Percentiles rank a stretch among this genome's conserved stretches.
Evolutionary conservation across 2,888 invertebrate genomes (phyloP).

Genomic region (Chymomyza caudatula): DNA sequence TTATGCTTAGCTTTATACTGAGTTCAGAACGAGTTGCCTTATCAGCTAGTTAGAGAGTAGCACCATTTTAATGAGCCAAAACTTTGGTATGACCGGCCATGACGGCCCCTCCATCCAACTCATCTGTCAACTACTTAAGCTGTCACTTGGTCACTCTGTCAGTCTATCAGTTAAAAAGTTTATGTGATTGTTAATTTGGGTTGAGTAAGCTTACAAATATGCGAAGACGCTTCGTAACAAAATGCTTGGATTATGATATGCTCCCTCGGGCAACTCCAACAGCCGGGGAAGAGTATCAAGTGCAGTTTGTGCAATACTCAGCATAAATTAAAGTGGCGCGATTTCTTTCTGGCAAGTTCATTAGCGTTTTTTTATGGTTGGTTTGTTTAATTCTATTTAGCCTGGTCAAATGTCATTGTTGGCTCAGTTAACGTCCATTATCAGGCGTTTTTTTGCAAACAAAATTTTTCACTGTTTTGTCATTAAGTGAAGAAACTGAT

Average conservation of each 20-base stretch:
- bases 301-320: not conserved
- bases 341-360: not conserved
- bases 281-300: not conserved
- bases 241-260: not conserved
- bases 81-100: slow-evolving; percentile 7
- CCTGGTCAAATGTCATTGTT: not conserved
- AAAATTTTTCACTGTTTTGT: not conserved
- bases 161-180: not conserved
- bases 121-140: not conserved
- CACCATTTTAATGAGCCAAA: slow-evolving; percentile 16
- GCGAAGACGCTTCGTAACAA: not conserved
- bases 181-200: no score
- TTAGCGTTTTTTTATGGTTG: not conserved
- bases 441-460: not conserved
- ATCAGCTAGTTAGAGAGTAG: slow-evolving; percentile 38
- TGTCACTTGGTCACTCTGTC: not conserved
- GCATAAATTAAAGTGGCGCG: not conserved
- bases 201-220: not conserved
- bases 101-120: not conserved
- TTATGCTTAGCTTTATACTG: not conserved
- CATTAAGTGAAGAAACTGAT: not conserved
- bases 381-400: not conserved
- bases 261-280: no score
- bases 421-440: not conserved
- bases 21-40: slow-evolving; percentile 52